Conservation (phyloP, 2,888 invertebrate species). For the Scaptomyza flava region DNA sequence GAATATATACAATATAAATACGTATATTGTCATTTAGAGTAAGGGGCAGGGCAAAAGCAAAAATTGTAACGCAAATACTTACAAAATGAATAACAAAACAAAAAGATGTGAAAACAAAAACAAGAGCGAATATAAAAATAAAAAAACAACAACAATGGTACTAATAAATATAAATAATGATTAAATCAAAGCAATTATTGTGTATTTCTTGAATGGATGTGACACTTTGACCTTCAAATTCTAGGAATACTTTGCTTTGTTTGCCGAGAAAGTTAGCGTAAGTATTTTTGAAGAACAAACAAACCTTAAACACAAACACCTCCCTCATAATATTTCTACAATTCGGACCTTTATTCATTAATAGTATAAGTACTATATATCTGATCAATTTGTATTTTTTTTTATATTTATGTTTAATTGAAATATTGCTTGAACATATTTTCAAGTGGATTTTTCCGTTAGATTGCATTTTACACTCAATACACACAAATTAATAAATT, state of each 20-base stretch:
- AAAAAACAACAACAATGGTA: conserved; percentile 39
- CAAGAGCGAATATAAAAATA: conserved; percentile 34
- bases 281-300: conserved; percentile 1
- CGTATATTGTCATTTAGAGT: conserved; percentile 38
- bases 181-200: conserved; percentile 26
- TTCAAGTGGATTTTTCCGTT: conserved; percentile 32
- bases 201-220: conserved; percentile 1
- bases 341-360: conserved; percentile 70
- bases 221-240: not conserved
- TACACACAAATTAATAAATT: conserved; percentile 50
- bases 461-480: conserved; percentile 61
- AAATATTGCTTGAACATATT: conserved; percentile 72
- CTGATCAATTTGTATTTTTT: conserved; percentile 19
- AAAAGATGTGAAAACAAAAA: conserved; percentile 5
- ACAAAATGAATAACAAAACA: conserved; percentile 43
- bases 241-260: no score
- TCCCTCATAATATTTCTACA: conserved; percentile 63
- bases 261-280: not conserved
- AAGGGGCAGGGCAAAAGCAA: conserved; percentile 36
- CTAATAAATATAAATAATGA: conserved; percentile 71
- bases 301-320: conserved; percentile 17
- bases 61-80: conserved; percentile 60
- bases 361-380: conserved; percentile 40
- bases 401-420: conserved; percentile 65
- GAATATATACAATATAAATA: conserved; percentile 20